These are phyloP conservation scores for Condylostylus longicornis DNA, from an alignment of 1,140 invertebrate species.

Conservation along the genomic window DNA sequence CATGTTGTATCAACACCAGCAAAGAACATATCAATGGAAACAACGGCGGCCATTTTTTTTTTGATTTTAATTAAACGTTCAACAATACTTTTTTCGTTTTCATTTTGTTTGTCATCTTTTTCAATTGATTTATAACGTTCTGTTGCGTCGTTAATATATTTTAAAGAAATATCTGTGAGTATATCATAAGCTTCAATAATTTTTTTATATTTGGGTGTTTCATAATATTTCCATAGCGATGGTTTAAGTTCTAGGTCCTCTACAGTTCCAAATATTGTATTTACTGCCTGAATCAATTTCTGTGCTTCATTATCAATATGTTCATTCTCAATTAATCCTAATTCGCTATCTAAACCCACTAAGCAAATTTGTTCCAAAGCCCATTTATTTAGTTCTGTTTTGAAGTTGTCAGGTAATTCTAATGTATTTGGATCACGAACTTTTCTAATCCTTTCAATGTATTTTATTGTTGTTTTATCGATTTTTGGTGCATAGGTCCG, in stretches of 20 bases:
- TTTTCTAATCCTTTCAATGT: slow-evolving; percentile 23
- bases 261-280: slow-evolving; percentile 5
- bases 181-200: slow-evolving; percentile 34
- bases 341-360: slow-evolving; percentile 12
- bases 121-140: neutral
- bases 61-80: slow-evolving; percentile 41
- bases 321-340: slow-evolving; percentile 11
- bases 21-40: slow-evolving; percentile 51
- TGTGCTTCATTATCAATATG: slow-evolving; percentile 11
- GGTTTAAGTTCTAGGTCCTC: slow-evolving; percentile 41
- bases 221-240: slow-evolving; percentile 43
- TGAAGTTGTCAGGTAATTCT: slow-evolving; percentile 11
- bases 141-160: slow-evolving; percentile 11
- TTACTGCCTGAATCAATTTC: slow-evolving; percentile 2
- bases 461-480: slow-evolving; percentile 19
- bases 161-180: slow-evolving; percentile 9
- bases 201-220: slow-evolving; percentile 39
- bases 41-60: slow-evolving; percentile 37
- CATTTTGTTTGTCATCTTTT: too few species aligned
- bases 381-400: slow-evolving; percentile 9
- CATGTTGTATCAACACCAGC: slow-evolving; percentile 51
- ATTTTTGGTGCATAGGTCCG: slow-evolving; percentile 16
- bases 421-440: slow-evolving; percentile 13
- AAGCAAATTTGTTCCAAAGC: slow-evolving; percentile 11
- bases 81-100: slow-evolving; percentile 32